A percentile compares a stretch with the other conserved stretches of the same genome.
Conservation (phyloP, 2,888 invertebrate genomes). For the Thymelicus lineola region DNA sequence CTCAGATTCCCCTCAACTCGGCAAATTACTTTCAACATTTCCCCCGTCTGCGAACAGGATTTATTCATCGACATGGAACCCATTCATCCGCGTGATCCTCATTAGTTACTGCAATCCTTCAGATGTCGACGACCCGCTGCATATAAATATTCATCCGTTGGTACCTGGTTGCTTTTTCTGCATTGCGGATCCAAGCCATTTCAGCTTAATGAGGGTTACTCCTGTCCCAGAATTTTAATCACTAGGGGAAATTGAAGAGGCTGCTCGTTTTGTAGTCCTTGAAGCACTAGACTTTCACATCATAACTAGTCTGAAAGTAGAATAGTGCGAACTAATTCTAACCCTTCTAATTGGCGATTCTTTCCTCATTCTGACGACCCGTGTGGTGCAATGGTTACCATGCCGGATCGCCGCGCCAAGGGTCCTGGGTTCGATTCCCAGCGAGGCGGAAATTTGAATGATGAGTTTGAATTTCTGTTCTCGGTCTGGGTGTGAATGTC, state of each 20-base stretch:
- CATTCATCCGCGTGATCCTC: conserved; percentile 37
- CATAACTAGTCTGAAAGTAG: no score
- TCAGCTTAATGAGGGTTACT: conserved; percentile 33
- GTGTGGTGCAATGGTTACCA: no score
- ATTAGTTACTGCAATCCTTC: conserved; percentile 39
- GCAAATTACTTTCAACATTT: conserved; percentile 29
- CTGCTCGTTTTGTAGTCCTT: background rate
- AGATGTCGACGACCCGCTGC: conserved; percentile 42
- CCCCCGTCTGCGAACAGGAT: conserved; percentile 30
- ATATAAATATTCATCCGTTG: conserved; percentile 40
- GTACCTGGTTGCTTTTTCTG: conserved; percentile 33
- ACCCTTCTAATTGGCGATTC: no score
- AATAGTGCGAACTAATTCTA: no score
- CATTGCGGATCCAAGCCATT: conserved; percentile 29
- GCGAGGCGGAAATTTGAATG: no score
- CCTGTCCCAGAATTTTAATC: conserved; percentile 27
- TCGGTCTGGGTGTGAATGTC: no score
- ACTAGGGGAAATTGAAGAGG: conserved; percentile 16
- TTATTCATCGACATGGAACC: conserved; percentile 36
- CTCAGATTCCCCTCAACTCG: conserved; percentile 21
- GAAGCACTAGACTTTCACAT: background rate
- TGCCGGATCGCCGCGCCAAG: no score
- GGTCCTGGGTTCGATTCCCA: no score
- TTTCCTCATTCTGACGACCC: no score
- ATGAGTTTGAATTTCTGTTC: no score